These are phyloP conservation scores for Pseudoips prasinana DNA, from an alignment of 2,888 invertebrate species.

Conservation along the genomic window DNA sequence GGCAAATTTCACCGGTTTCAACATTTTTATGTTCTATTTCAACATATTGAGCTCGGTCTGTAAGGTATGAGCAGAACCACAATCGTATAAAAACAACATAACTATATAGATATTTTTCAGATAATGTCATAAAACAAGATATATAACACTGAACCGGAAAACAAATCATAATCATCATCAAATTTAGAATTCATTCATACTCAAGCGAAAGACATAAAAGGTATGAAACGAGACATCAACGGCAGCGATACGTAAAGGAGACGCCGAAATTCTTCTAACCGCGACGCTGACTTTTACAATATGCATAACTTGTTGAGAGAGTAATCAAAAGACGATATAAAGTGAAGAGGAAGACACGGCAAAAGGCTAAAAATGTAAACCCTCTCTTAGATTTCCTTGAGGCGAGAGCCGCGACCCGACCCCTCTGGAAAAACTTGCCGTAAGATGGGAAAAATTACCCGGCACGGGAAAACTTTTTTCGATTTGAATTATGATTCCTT, in stretches of 20 bases:
- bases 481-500: conserved; percentile 82
- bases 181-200: conserved; percentile 61
- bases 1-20: no score
- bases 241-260: conserved; percentile 58
- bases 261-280: conserved; percentile 67
- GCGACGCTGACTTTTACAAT: conserved; percentile 68
- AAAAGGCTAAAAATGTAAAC: conserved; percentile 81
- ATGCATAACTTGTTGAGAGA: conserved; percentile 81
- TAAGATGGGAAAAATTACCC: conserved; percentile 81
- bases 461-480: conserved; percentile 75
- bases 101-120: no score
- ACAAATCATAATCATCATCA: conserved; percentile 54
- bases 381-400: conserved; percentile 75
- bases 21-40: no score
- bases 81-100: no score
- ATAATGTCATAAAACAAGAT: conserved; percentile 19
- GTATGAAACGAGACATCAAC: conserved; percentile 65
- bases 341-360: conserved; percentile 76
- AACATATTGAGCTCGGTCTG: no score
- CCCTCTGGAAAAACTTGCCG: conserved; percentile 73
- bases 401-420: conserved; percentile 70
- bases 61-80: no score
- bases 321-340: conserved; percentile 82
- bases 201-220: conserved; percentile 63
- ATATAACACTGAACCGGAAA: conserved; percentile 27